phyloP scores from a whole-genome alignment of 2,113 vertebrate species.

The Pelobates fuscus region DNA sequence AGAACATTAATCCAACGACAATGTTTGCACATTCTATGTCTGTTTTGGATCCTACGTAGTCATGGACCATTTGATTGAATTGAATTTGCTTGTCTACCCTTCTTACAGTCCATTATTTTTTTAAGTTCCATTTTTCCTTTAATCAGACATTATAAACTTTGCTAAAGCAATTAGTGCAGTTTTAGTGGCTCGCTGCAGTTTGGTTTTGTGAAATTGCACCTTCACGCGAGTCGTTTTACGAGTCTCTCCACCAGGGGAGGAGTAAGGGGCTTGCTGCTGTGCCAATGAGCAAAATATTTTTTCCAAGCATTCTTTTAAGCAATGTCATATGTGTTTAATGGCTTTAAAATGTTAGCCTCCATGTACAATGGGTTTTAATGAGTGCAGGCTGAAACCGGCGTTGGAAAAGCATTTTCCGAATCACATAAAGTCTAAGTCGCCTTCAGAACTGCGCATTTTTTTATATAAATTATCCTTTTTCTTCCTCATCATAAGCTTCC shows the following conservation, averaged over 20 bases:
- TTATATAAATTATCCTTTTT: constrained; percentile 32
- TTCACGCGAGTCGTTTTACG: constrained; percentile 25
- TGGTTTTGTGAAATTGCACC: constrained; percentile 26
- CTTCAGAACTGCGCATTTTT: not conserved
- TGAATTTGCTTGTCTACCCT: too few relatives aligned
- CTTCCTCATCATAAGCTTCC: not conserved
- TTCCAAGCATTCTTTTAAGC: constrained; percentile 42
- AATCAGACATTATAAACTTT: constrained; percentile 11
- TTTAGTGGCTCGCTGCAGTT: constrained; percentile 9
- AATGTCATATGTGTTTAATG: constrained; percentile 50
- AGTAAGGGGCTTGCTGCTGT: constrained; percentile 21
- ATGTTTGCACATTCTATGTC: too few relatives aligned
- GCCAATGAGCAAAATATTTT: constrained; percentile 47
- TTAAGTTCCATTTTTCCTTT: not conserved
- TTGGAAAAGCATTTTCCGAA: not conserved
- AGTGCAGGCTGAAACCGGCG: constrained; percentile 29
- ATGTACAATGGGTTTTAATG: constrained; percentile 42
- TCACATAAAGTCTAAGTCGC: constrained; percentile 38
- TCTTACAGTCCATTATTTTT: too few relatives aligned
- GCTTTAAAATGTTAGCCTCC: constrained; percentile 13
- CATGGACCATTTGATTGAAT: too few relatives aligned
- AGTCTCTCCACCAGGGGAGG: constrained; percentile 31
- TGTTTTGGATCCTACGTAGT: too few relatives aligned
- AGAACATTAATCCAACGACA: too few relatives aligned
- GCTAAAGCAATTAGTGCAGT: constrained; percentile 31